A percentile compares a stretch with the other conserved stretches of the same genome.
These are phyloP conservation scores for Erannis defoliaria DNA, from an alignment of 2,888 invertebrate genomes.

Conservation along the genomic window DNA sequence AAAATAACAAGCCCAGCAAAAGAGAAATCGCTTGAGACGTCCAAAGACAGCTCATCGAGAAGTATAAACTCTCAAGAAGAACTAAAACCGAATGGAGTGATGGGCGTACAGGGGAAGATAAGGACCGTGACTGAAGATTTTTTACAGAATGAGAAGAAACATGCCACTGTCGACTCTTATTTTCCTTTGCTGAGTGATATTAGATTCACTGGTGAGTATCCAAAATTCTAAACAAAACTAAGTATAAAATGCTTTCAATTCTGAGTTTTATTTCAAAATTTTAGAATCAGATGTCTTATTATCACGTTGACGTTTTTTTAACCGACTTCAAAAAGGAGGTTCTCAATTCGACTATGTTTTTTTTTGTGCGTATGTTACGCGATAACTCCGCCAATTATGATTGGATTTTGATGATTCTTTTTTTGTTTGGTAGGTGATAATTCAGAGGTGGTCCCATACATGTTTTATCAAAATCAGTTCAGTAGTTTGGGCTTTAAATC, in stretches of 20 bases:
- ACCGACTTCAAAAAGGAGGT: no score
- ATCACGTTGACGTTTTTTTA: no score
- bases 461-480: no score
- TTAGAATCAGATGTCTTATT: no score
- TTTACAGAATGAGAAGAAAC: constrained; percentile 83
- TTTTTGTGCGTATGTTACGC: no score
- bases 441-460: no score
- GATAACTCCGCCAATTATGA: no score
- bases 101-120: constrained; percentile 54
- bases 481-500: no score
- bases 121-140: constrained; percentile 73
- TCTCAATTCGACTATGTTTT: no score
- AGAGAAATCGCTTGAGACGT: constrained; percentile 42
- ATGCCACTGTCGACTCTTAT: constrained; percentile 55
- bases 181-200: constrained; percentile 78
- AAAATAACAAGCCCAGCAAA: constrained; percentile 39
- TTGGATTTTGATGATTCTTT: no score
- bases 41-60: constrained; percentile 40
- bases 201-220: constrained; percentile 76
- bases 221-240: not conserved
- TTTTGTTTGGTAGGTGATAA: no score
- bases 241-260: not conserved
- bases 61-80: constrained; percentile 45
- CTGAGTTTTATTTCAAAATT: not conserved
- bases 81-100: constrained; percentile 52